Base-by-base conservation (phyloP, 35 echinoderm and acorn worm genomes). In the Ophiothrix spiculata region DNA sequence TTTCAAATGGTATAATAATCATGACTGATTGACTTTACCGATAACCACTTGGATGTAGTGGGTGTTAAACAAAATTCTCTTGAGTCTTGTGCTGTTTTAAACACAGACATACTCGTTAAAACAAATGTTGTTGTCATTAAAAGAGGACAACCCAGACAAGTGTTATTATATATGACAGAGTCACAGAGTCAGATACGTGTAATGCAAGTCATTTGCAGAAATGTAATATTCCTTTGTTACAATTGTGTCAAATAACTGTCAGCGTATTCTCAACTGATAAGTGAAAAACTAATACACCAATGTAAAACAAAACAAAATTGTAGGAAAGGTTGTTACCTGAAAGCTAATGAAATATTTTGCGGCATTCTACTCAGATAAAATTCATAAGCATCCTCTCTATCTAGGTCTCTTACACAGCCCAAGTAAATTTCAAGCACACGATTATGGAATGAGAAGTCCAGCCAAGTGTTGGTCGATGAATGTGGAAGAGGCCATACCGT, bases 271-370 rank as follows among this genome's bases (percentile, higher is more conserved):
- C 56, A 63, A 14, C n/a, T 63, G 14, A 63, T 14, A 63, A 63
- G 14, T 28, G n/a, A 28, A 15, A 2, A 31, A n/a, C 4, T 75
- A 31, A 75, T n/a, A n/a, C n/a, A n/a, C n/a, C n/a, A n/a, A n/a
- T n/a, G n/a, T n/a, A 63, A 14, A 63, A 28, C 29, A 75, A 75
- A 31, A 33, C 8, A 10, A 10, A 35, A 80, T 25, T n/a, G n/a
- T n/a, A n/a, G n/a, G n/a, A n/a, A n/a, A n/a, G n/a, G n/a, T n/a
- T 46, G 34, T 85, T 77, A 87, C 85, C 85, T 87, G 74, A 79
- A 37, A 78, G 85, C 85, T 23, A 87, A 40, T 21, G 46, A 15
- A 13, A 78, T 40, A 36, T 87, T 87, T 31, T 56, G 8, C 56
- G 85, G 85, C 85, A 87, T 87, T 15, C 39, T 76, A 56, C 56